Conservation (phyloP, 1,140 invertebrate genomes). For the Carposina sasakii region DNA sequence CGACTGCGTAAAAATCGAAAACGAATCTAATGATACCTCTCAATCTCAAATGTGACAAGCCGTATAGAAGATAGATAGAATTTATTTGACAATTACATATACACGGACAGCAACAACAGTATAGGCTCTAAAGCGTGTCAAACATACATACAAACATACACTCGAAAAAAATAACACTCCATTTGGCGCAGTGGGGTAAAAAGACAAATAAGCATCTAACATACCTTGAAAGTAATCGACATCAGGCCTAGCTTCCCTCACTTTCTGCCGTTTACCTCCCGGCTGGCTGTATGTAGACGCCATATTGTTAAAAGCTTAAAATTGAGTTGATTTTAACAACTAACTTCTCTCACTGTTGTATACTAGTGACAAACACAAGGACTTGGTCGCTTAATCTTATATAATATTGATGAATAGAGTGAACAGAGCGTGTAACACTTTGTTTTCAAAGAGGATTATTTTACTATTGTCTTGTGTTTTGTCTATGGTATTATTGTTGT, state of each 20-base stretch:
- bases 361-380: too few species aligned
- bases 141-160: too few species aligned
- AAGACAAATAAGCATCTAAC: too few species aligned
- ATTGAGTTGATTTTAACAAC: not conserved
- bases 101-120: too few species aligned
- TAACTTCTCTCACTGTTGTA: not conserved
- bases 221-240: constrained; percentile 67
- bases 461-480: too few species aligned
- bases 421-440: constrained; percentile 35
- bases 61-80: too few species aligned
- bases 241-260: constrained; percentile 41
- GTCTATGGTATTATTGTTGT: too few species aligned
- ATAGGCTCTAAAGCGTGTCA: too few species aligned
- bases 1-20: too few species aligned
- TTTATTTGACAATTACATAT: too few species aligned
- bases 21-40: too few species aligned
- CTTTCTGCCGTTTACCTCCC: constrained; percentile 55
- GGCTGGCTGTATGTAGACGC: constrained; percentile 46
- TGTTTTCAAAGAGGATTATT: constrained; percentile 34
- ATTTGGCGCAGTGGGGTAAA: not conserved
- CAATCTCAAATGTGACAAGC: too few species aligned
- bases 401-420: constrained; percentile 47
- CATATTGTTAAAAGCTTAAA: constrained; percentile 4
- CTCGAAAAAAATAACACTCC: not conserved
- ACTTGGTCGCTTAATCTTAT: constrained; percentile 31